Conservation (phyloP, 2,888 invertebrate species). For the Tryphoninae sp. region DNA sequence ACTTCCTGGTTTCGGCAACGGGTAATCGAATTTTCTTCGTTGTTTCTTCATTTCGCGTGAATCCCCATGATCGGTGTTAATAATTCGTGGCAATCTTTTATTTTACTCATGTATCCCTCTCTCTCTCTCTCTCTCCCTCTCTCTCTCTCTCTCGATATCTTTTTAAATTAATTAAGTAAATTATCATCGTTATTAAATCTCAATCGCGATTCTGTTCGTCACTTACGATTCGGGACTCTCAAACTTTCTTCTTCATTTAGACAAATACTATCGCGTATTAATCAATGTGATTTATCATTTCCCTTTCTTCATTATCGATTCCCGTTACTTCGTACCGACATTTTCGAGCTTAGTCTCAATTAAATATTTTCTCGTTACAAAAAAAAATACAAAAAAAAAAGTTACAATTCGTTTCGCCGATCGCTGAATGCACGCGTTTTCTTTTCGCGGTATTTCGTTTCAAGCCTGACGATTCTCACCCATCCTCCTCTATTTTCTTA, state of each 20-base stretch:
- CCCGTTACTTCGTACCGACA: conserved; percentile 50
- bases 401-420: conserved; percentile 59
- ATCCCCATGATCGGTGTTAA: background rate
- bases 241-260: conserved; percentile 23
- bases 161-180: conserved; percentile 18
- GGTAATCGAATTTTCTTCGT: background rate
- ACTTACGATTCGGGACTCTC: conserved; percentile 35
- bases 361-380: conserved; percentile 72
- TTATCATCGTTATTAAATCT: conserved; percentile 32
- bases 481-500: conserved; percentile 32
- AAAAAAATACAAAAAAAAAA: conserved; percentile 49
- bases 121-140: conserved; percentile 25
- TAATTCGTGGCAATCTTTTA: background rate
- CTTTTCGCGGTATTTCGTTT: conserved; percentile 21
- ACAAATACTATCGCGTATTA: conserved; percentile 27
- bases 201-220: conserved; percentile 45
- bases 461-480: conserved; percentile 39
- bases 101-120: conserved; percentile 30
- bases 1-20: conserved; percentile 26
- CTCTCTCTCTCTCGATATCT: conserved; percentile 17
- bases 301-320: conserved; percentile 20
- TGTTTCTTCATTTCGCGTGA: background rate
- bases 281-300: conserved; percentile 39
- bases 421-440: conserved; percentile 71
- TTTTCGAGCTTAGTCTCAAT: conserved; percentile 79